These are phyloP conservation scores for Gymnogyps californianus DNA, from an alignment of 2,113 vertebrate genomes.

Conservation along the genomic window DNA sequence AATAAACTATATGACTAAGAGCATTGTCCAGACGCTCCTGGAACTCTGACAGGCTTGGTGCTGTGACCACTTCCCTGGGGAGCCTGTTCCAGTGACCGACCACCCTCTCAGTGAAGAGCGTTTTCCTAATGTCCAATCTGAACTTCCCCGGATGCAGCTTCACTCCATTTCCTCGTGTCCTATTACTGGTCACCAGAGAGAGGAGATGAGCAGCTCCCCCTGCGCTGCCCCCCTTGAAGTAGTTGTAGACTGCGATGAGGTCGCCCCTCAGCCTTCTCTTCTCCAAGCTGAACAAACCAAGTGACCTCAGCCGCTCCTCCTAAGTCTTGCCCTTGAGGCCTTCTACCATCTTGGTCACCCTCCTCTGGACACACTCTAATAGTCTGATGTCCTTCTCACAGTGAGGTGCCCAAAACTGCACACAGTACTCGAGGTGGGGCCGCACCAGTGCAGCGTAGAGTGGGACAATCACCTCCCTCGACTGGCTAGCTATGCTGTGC, in stretches of 20 bases:
- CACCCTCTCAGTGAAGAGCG: neutral
- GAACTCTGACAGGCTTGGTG: neutral
- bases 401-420: neutral
- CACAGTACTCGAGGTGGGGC: too few species aligned
- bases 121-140: neutral
- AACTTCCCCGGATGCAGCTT: neutral
- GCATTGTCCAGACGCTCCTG: rapidly evolving
- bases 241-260: neutral
- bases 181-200: neutral
- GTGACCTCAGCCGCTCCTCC: neutral
- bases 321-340: neutral
- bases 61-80: neutral
- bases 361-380: neutral
- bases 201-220: neutral
- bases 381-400: neutral
- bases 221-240: neutral
- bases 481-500: too few species aligned
- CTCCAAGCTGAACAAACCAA: neutral
- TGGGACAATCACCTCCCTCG: too few species aligned
- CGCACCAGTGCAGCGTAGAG: too few species aligned
- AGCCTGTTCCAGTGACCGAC: neutral
- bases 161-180: neutral
- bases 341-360: neutral
- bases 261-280: neutral
- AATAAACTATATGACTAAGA: neutral